Conservation (phyloP, 2,113 vertebrate genomes). For the Laticauda laticaudata region DNA sequence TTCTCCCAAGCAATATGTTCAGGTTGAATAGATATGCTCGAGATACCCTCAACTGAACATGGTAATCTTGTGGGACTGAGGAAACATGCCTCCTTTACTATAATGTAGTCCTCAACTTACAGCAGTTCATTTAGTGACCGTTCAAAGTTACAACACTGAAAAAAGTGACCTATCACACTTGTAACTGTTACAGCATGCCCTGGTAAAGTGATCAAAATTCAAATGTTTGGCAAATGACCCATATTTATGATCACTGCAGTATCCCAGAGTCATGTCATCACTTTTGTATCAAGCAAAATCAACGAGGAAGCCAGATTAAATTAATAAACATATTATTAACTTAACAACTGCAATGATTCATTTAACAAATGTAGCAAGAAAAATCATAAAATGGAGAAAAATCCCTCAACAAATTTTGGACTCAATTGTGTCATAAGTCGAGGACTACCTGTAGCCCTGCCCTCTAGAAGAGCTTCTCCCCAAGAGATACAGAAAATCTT, state of each 20-base stretch:
- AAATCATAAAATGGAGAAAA: background rate
- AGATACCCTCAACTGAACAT: background rate
- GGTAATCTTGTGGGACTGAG: background rate
- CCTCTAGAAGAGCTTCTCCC: background rate
- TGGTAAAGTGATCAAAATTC: background rate
- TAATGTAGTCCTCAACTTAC: background rate
- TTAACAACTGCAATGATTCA: too few species aligned
- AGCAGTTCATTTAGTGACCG: background rate
- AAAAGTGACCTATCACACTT: background rate
- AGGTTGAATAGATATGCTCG: background rate
- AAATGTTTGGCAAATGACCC: background rate
- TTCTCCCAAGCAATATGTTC: background rate
- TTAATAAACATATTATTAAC: too few species aligned
- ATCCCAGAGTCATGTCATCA: background rate
- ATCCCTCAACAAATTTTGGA: background rate
- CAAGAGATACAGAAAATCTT: background rate
- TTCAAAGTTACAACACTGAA: background rate
- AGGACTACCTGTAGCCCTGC: background rate
- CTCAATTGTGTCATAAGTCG: background rate
- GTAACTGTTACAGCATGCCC: background rate
- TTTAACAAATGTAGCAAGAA: background rate
- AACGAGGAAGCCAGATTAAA: background rate
- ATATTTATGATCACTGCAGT: background rate
- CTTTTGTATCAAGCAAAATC: background rate
- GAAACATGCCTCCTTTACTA: background rate